Percentiles rank a stretch among this genome's conserved stretches.
These are phyloP conservation scores for Gymnopithys bicolor DNA, from an alignment of 2,797 vertebrate species.

Conservation along the genomic window DNA sequence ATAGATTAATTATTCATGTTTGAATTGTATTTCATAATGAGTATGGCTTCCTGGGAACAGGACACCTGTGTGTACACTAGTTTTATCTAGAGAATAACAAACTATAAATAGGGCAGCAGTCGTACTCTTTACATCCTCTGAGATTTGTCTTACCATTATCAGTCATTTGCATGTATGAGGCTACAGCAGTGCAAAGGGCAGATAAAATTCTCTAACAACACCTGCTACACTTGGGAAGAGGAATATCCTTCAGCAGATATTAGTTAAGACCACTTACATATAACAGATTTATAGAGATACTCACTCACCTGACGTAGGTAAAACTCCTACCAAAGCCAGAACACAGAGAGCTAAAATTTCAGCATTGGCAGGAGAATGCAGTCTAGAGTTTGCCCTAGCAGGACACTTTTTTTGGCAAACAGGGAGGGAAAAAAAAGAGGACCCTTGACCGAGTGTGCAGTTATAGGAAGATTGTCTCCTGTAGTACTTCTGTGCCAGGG, in stretches of 20 bases:
- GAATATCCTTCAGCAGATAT: background rate
- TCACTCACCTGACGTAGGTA: background rate
- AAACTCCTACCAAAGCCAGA: background rate
- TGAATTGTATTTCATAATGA: background rate
- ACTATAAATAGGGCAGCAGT: background rate
- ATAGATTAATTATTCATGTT: background rate
- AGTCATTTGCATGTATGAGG: background rate
- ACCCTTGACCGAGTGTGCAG: background rate
- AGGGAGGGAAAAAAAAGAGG: background rate
- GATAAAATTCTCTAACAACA: background rate
- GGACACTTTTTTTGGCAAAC: background rate
- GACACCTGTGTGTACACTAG: background rate
- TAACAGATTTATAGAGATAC: background rate
- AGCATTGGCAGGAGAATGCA: background rate
- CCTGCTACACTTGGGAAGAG: background rate
- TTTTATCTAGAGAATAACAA: background rate
- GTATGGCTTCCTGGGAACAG: background rate
- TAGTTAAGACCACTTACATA: background rate
- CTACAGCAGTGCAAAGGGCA: background rate
- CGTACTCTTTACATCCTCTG: background rate
- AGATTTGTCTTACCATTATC: background rate
- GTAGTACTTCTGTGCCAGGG: background rate
- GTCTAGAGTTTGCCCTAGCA: background rate
- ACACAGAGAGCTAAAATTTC: background rate
- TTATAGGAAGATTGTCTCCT: background rate